Conservation (phyloP, 2,888 invertebrate genomes). For the Trissonchulus latispiculum region DNA sequence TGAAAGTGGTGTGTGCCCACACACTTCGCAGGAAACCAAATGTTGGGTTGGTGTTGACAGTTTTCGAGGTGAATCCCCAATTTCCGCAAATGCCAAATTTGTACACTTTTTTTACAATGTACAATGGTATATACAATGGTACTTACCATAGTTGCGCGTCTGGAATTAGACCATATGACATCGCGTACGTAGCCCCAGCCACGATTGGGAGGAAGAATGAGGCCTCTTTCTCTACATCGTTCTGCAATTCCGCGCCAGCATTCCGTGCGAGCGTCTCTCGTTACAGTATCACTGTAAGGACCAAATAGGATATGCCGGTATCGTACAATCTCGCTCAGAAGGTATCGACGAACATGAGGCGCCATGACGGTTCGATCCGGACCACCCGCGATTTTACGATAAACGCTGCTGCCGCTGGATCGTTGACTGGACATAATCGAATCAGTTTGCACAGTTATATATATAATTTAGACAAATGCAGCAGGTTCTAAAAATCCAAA, state of each 20-base stretch:
- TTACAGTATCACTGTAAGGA: not conserved
- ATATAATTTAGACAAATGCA: too few species aligned
- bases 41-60: too few species aligned
- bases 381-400: too few species aligned
- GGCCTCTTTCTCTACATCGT: not conserved
- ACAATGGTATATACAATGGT: not conserved
- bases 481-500: too few species aligned
- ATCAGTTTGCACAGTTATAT: too few species aligned
- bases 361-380: not conserved
- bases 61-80: too few species aligned
- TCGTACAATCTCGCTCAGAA: not conserved
- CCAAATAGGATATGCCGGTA: not conserved
- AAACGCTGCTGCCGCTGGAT: too few species aligned
- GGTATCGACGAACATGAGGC: not conserved
- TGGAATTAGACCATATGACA: not conserved
- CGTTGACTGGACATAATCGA: too few species aligned
- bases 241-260: not conserved
- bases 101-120: not conserved
- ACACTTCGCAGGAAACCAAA: not conserved
- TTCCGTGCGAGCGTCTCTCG: not conserved
- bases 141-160: not conserved
- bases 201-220: not conserved
- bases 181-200: not conserved
- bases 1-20: too few species aligned
- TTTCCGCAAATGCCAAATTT: too few species aligned